These are phyloP conservation scores for Sebastes trivittatus DNA, from an alignment of 2,797 vertebrate species.

Conservation along the genomic window DNA sequence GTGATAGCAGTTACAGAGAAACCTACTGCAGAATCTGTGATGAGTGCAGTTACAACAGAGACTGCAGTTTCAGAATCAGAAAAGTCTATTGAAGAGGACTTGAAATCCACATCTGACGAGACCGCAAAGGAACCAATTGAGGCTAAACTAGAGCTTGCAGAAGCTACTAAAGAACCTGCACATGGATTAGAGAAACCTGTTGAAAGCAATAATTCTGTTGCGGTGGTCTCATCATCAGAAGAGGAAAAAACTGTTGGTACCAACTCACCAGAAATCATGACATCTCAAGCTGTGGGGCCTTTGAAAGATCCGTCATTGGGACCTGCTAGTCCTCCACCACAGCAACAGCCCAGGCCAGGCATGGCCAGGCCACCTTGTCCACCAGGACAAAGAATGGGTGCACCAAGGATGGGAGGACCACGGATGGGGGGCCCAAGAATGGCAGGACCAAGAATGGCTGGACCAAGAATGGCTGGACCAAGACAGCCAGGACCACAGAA, in stretches of 20 bases:
- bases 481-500: slow-evolving; percentile 75
- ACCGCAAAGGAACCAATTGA: slow-evolving; percentile 1
- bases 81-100: slow-evolving; percentile 11
- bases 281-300: slow-evolving; percentile 18
- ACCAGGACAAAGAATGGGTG: slow-evolving; percentile 53
- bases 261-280: slow-evolving; percentile 10
- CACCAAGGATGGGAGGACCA: slow-evolving; percentile 46
- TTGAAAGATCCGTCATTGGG: slow-evolving; percentile 15
- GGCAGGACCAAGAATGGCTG: slow-evolving; percentile 49
- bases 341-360: slow-evolving; percentile 50
- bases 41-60: slow-evolving; percentile 1
- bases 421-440: slow-evolving; percentile 49
- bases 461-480: slow-evolving; percentile 66
- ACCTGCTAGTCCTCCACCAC: slow-evolving; percentile 29
- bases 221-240: slow-evolving; percentile 2
- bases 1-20: slow-evolving; percentile 6
- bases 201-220: slow-evolving; percentile 17
- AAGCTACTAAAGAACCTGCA: slow-evolving; percentile 5
- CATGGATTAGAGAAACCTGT: slow-evolving; percentile 15
- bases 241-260: slow-evolving; percentile 35
- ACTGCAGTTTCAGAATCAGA: slow-evolving; percentile 21
- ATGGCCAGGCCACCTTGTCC: slow-evolving; percentile 43
- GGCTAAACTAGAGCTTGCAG: slow-evolving; percentile 14
- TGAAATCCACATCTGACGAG: slow-evolving; percentile 2
- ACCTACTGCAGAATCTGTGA: neutral